Percentiles rank a stretch among this genome's conserved stretches.
phyloP scores from a whole-genome alignment of 2,888 invertebrate genomes.

The Peribatodes rhomboidaria region DNA sequence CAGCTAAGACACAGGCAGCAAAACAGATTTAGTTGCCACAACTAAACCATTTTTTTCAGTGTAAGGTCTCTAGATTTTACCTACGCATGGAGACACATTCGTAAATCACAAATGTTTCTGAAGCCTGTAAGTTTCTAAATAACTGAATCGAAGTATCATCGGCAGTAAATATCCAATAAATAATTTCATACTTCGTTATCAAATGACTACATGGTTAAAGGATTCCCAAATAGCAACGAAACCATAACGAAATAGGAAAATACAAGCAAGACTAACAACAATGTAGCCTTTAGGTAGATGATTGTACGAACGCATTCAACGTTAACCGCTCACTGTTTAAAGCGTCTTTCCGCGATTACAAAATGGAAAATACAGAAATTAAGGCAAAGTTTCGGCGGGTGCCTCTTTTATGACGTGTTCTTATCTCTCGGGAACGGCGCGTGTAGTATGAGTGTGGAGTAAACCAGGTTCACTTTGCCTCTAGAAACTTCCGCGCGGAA shows the following conservation, averaged over 20 bases:
- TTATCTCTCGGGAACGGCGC: slow-evolving; percentile 75
- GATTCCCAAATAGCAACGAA: background rate
- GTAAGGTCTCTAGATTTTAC: too few species aligned
- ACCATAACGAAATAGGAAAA: slow-evolving; percentile 18
- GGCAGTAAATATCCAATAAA: too few species aligned
- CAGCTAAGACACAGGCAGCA: too few species aligned
- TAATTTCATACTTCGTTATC: too few species aligned
- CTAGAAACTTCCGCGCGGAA: slow-evolving; percentile 50
- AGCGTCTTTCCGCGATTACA: slow-evolving; percentile 63
- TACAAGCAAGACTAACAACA: slow-evolving; percentile 22
- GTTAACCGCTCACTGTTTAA: slow-evolving; percentile 63
- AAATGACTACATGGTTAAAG: background rate
- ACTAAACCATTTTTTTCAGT: too few species aligned
- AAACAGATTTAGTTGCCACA: too few species aligned
- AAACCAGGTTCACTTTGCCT: slow-evolving; percentile 53
- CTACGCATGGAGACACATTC: too few species aligned
- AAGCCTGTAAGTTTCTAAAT: too few species aligned
- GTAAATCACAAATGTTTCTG: too few species aligned
- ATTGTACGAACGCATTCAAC: slow-evolving; percentile 52
- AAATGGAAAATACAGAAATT: slow-evolving; percentile 75
- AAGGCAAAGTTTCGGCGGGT: slow-evolving; percentile 77
- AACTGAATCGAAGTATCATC: too few species aligned
- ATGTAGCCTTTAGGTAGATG: slow-evolving; percentile 42
- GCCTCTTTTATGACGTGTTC: slow-evolving; percentile 82
- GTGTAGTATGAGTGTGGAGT: slow-evolving; percentile 64